Evolutionary conservation across 2,797 vertebrate genomes (phyloP), one percentile per base, ranked within the genome.

Genomic region (Rhinatrema bivittatum): DNA sequence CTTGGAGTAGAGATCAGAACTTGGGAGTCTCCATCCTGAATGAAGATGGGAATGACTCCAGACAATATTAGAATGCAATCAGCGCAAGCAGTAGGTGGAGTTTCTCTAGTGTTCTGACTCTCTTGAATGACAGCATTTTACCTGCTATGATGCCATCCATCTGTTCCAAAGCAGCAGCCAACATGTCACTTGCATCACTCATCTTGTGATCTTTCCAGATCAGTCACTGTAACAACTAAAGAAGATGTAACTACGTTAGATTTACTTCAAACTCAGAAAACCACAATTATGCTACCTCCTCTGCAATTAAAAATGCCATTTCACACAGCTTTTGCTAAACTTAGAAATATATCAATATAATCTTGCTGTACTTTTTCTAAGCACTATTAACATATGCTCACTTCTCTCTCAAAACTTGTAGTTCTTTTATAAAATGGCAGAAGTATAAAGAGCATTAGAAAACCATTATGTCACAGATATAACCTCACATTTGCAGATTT

Each of bases 121-220:
- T n/a, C n/a, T n/a, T n/a, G n/a, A n/a, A n/a, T n/a, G n/a, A n/a
- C n/a, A n/a, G n/a, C n/a, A n/a, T n/a, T n/a, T 60, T 57, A 96
- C 94, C 94, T 90, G 93, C 94, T 61, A 97, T 97, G 52, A 97
- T 95, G 12, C 94, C 94, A 33, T 97, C 94, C 95, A 98, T 98
- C 81, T 98, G 94, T 78, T 98, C 95, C 86, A 98, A 48, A 26
- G 94, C 95, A 0, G 94, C 94, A 7, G 94, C 95, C 69, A 98
- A 77, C 95, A 98, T 98, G 36, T 98, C 95, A 46, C 94, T 97
- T 63, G 93, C 95, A 23, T 98, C 93, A 17, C 85, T 89, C 92
- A 95, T 98, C 92, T 93, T 97, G 51, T 65, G 90, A 40, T 51
- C 38, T 56, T 50, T 41, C 39, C 19, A 37, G 36, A 36, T 40